Conservation (phyloP, 1,140 invertebrate species). For the Anthonomus grandis region DNA sequence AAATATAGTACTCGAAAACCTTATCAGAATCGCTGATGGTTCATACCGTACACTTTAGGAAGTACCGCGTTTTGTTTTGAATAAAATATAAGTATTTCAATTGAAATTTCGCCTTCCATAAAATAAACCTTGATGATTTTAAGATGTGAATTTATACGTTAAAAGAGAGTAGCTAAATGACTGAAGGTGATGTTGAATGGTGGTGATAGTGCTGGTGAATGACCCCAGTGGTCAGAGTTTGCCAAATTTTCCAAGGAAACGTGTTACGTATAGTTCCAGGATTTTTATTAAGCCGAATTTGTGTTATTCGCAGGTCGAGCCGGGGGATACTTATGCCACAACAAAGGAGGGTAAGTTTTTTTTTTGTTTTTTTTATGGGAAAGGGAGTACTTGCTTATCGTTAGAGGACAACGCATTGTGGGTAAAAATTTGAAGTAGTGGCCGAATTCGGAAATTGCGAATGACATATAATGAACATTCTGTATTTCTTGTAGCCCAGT, state of each 20-base stretch:
- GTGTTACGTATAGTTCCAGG: conserved; percentile 41
- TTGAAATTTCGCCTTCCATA: not conserved
- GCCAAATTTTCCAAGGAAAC: conserved; percentile 29
- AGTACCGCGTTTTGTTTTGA: conserved; percentile 13
- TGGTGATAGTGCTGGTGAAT: conserved; percentile 47
- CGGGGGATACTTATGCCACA: conserved; percentile 44
- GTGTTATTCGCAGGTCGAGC: conserved; percentile 44
- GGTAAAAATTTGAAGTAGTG: no score
- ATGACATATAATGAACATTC: no score
- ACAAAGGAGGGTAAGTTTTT: conserved; percentile 47
- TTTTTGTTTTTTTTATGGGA: not conserved
- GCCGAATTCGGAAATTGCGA: no score
- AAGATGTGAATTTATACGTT: not conserved
- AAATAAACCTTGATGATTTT: conserved; percentile 2
- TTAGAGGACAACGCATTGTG: no score
- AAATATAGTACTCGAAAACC: conserved; percentile 13
- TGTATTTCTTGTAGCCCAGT: no score
- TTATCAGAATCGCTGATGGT: no score
- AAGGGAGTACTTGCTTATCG: no score
- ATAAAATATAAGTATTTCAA: conserved; percentile 9
- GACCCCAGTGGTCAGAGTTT: conserved; percentile 42
- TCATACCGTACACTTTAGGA: no score
- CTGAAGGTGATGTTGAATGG: conserved; percentile 48
- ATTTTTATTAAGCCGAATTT: conserved; percentile 44
- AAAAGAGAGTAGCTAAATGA: conserved; percentile 16